Conservation (phyloP, 2,113 vertebrate genomes). For the Pycnonotus jocosus region DNA sequence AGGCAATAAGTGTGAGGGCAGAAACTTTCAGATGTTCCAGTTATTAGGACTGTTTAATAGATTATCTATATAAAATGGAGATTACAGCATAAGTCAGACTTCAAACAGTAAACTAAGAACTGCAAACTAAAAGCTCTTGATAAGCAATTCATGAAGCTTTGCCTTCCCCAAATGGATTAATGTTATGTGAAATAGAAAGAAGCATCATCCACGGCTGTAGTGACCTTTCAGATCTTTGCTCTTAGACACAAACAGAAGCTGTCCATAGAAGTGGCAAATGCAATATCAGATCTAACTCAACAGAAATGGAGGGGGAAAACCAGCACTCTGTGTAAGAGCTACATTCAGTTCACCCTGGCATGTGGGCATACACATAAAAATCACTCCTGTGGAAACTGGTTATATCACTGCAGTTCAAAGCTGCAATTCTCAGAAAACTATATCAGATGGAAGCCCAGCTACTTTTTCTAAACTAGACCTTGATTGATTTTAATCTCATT, state of each 20-base stretch:
- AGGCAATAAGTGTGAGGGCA: neutral
- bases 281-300: neutral
- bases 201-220: neutral
- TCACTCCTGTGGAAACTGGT: neutral
- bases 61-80: neutral
- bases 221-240: neutral
- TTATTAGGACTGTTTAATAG: neutral
- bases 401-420: neutral
- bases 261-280: neutral
- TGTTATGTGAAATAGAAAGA: neutral
- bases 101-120: neutral
- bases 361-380: neutral
- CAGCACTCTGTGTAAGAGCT: neutral
- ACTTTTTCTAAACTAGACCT: neutral
- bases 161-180: neutral
- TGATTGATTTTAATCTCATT: neutral
- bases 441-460: neutral
- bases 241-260: neutral
- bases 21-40: neutral
- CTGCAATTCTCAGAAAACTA: neutral
- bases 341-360: neutral
- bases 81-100: neutral
- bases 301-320: fast-evolving
- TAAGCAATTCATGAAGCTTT: neutral
- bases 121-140: neutral